Percentiles rank a stretch among this genome's conserved stretches.
These are phyloP conservation scores for Lytechinus pictus DNA, from an alignment of 35 echinoderm and acorn worm species.

Conservation along the genomic window DNA sequence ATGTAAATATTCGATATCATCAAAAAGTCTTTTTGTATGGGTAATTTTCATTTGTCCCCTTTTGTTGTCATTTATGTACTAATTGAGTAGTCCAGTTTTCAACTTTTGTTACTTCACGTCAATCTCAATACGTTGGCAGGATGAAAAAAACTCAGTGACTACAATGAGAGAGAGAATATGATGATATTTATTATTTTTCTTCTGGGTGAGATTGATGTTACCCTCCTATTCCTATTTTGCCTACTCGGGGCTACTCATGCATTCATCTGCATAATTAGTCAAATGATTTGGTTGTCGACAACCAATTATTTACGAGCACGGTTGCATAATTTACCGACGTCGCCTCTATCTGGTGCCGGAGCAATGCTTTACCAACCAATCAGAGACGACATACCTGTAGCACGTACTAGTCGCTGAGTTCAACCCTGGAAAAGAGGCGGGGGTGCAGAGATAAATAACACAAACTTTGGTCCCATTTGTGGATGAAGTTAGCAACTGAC, in stretches of 20 bases:
- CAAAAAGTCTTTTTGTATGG: too few relatives aligned
- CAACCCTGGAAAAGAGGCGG: neutral
- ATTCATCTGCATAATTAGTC: conserved; percentile 59
- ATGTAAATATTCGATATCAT: too few relatives aligned
- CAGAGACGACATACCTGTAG: conserved; percentile 37
- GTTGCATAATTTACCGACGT: conserved; percentile 50
- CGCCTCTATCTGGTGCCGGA: neutral
- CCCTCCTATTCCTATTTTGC: neutral
- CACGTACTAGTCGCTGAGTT: conserved; percentile 32
- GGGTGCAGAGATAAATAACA: neutral
- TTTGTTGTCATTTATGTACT: too few relatives aligned
- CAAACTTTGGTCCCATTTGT: conserved; percentile 17
- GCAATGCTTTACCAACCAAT: neutral
- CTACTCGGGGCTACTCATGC: neutral
- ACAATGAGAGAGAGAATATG: neutral
- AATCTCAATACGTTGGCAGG: too few relatives aligned
- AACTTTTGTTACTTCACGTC: too few relatives aligned
- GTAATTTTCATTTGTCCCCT: too few relatives aligned
- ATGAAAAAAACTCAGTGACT: too few relatives aligned
- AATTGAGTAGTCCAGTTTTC: too few relatives aligned
- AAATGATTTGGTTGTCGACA: conserved; percentile 52
- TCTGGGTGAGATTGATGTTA: neutral
- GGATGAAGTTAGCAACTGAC: conserved; percentile 9
- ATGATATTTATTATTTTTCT: neutral
- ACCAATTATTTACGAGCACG: conserved; percentile 67